Evolutionary conservation across 2,113 vertebrate species (phyloP).

Genomic region (Nothocercus julius): DNA sequence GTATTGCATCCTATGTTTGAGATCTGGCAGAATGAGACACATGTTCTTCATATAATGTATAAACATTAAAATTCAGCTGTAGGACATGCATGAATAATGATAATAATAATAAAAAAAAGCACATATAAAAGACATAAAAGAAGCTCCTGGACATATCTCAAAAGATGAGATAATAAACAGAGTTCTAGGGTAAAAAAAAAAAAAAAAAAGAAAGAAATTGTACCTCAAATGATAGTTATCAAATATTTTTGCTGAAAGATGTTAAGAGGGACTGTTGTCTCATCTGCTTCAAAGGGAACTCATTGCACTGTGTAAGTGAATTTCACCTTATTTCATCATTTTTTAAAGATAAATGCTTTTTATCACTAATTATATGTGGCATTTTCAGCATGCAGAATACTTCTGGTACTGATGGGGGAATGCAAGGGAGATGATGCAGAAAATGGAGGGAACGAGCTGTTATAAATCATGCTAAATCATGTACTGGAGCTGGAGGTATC

Average conservation of each 20-base stretch:
- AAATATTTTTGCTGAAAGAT: not conserved
- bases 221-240: not conserved
- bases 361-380: not conserved
- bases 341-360: not conserved
- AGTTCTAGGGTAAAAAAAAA: not conserved
- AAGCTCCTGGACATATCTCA: not conserved
- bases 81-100: not conserved
- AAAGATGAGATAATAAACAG: not conserved
- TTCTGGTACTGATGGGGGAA: not conserved
- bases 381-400: not conserved
- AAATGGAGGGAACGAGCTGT: not conserved
- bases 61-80: conserved; percentile 16
- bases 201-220: not conserved
- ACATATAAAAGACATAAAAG: not conserved
- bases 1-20: not conserved
- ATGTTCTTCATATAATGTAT: not conserved
- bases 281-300: not conserved
- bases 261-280: not conserved
- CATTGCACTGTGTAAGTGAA: not conserved
- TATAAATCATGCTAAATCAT: not conserved
- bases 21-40: not conserved
- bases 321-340: not conserved
- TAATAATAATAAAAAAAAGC: too few relatives aligned
- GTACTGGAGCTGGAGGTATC: rapidly evolving
- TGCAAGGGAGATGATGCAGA: conserved; percentile 8